Evolutionary conservation across 2,888 invertebrate species (phyloP).

Genomic region (Dascillus cervinus): DNA sequence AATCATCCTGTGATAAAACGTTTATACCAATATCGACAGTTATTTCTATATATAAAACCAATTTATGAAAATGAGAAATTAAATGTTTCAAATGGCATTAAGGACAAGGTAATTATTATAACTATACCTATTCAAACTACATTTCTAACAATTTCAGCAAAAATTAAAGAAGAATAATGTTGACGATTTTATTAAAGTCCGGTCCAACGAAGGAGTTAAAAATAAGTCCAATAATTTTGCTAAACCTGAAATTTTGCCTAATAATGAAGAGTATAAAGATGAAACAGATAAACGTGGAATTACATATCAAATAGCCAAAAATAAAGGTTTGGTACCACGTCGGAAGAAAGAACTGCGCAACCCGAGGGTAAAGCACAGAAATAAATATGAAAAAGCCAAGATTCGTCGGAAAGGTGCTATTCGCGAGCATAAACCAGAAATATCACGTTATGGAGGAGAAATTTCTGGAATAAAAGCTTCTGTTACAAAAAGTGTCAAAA

Average conservation of each 20-base stretch:
- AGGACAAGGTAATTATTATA: too few species aligned
- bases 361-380: constrained; percentile 90
- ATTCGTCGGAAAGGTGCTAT: constrained; percentile 76
- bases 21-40: constrained; percentile 70
- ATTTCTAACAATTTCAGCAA: background rate
- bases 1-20: constrained; percentile 87
- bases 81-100: background rate
- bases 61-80: constrained; percentile 46
- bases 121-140: too few species aligned
- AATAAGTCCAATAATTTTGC: too few species aligned
- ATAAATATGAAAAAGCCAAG: constrained; percentile 86
- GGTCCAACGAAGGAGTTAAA: too few species aligned
- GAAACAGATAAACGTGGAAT: constrained; percentile 51
- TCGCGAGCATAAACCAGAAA: constrained; percentile 74
- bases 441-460: constrained; percentile 82
- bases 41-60: constrained; percentile 65
- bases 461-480: constrained; percentile 87
- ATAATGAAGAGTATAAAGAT: too few species aligned
- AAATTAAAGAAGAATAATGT: background rate
- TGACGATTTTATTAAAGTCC: background rate
- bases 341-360: constrained; percentile 89
- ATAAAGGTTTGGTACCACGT: constrained; percentile 86
- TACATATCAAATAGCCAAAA: constrained; percentile 91
- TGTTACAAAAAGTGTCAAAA: constrained; percentile 82
- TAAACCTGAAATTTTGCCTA: too few species aligned